Evolutionary conservation across 37 sponge, comb jelly and placozoan genomes (phyloP), one percentile per base, ranked within the genome.

Genomic region (Cliona cf. orientalis): DNA sequence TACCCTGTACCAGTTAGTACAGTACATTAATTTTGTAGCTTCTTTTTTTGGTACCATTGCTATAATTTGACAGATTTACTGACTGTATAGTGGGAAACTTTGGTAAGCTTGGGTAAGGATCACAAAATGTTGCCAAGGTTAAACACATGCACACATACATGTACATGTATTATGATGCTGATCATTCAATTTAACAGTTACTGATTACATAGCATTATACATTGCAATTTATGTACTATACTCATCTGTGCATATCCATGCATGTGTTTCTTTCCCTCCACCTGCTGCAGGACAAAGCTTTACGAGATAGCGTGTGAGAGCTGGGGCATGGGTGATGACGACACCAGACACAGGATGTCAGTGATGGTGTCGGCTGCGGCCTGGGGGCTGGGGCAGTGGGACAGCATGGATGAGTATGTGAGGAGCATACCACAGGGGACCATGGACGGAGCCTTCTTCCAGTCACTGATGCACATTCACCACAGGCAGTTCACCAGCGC

Each of bases 381-480:
- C 35, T 98, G 99, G 99, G 95, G 99, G 14, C 86, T 98, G 61
- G 83, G 92, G 23, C 75, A 96, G 53, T 96, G 95, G 92, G 90
- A 91, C 29, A 83, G 79, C 36, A 89, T 96, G 91, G 85, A 93
- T 37, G 92, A 94, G 64, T 96, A 94, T 55, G 76, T 81, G 22
- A 43, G 76, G 59, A 66, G 77, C 61, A 93, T 96, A 19, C 97
- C 91, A 1, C 37, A 57, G 37, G 79, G 81, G 56, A 88, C 86
- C 4, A 69, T 85, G 46, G 86, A 91, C 40, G 89, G 91, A 2
- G 66, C 92, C 46, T 95, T 96, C 85, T 98, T 86, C 72, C 89
- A 94, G 32, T 75, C 96, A 21, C 89, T 93, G 12, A 57, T 87
- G 34, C 76, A 91, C 64, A 86, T 96, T 42, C 92, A 96, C 65